Conservation (phyloP, 1,140 invertebrate species). For the Prorops nasuta region DNA sequence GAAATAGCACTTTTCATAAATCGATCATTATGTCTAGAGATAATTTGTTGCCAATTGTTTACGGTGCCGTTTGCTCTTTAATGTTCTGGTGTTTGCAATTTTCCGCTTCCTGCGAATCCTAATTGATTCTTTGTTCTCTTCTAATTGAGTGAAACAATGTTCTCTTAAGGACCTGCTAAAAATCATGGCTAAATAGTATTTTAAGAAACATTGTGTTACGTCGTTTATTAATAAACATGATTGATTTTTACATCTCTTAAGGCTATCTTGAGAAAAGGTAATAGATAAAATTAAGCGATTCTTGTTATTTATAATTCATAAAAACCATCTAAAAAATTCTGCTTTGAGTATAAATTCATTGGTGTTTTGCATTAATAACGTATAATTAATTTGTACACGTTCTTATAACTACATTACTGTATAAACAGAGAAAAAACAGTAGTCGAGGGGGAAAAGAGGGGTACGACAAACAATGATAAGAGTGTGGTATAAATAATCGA, state of each 20-base stretch:
- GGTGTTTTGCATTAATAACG: too few relatives aligned
- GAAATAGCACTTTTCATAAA: too few relatives aligned
- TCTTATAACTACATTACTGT: too few relatives aligned
- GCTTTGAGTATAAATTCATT: too few relatives aligned
- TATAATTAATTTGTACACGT: too few relatives aligned
- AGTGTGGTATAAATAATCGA: too few relatives aligned
- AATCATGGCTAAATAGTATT: too few relatives aligned
- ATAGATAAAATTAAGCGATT: constrained; percentile 1
- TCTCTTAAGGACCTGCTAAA: too few relatives aligned
- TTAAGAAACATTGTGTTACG: constrained; percentile 8
- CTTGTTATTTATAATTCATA: background rate
- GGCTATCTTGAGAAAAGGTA: background rate
- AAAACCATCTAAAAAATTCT: too few relatives aligned
- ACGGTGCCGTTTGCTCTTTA: constrained; percentile 28
- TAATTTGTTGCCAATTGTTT: constrained; percentile 27
- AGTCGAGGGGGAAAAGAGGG: too few relatives aligned
- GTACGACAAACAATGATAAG: too few relatives aligned
- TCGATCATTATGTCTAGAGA: constrained; percentile 14
- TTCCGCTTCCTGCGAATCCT: constrained; percentile 25
- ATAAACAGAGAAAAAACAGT: too few relatives aligned
- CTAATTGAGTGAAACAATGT: constrained; percentile 9
- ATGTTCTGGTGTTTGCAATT: constrained; percentile 36
- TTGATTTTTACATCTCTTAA: constrained; percentile 1
- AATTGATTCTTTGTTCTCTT: background rate
- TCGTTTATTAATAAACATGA: constrained; percentile 9